Evolutionary conservation across 1,140 invertebrate species (phyloP).

Genomic region (Belonocnema kinseyi): DNA sequence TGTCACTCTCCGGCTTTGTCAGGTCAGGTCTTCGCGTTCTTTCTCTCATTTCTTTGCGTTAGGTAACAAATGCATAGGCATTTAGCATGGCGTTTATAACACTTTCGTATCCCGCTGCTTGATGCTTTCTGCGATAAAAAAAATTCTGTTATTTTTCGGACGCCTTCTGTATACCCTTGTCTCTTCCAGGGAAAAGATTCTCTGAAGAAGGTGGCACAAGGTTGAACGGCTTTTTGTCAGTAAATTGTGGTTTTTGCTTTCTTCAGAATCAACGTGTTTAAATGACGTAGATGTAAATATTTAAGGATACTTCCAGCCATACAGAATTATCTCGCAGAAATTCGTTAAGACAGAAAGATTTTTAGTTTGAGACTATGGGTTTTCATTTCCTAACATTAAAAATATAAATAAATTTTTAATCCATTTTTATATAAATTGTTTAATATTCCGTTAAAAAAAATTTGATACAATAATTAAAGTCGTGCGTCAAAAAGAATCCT

Average conservation of each 20-base stretch:
- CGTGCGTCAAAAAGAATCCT: no score
- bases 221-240: slow-evolving; percentile 4
- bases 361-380: no score
- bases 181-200: not conserved
- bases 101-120: slow-evolving; percentile 49
- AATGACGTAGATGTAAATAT: not conserved
- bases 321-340: no score
- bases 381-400: no score
- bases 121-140: not conserved
- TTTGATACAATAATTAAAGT: no score
- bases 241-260: slow-evolving; percentile 14
- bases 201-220: slow-evolving; percentile 23
- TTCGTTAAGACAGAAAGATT: no score
- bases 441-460: no score
- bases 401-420: no score
- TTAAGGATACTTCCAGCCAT: no score
- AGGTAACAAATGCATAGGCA: slow-evolving; percentile 38
- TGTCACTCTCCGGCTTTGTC: slow-evolving; percentile 47
- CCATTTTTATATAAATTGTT: no score
- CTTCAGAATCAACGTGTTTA: not conserved
- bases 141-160: slow-evolving; percentile 8
- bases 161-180: not conserved
- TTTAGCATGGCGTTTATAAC: slow-evolving; percentile 47
- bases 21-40: slow-evolving; percentile 39
- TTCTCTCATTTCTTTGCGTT: slow-evolving; percentile 39